These are phyloP conservation scores for Cephalophus harveyi DNA, from an alignment of 2,113 vertebrate genomes.

Conservation along the genomic window DNA sequence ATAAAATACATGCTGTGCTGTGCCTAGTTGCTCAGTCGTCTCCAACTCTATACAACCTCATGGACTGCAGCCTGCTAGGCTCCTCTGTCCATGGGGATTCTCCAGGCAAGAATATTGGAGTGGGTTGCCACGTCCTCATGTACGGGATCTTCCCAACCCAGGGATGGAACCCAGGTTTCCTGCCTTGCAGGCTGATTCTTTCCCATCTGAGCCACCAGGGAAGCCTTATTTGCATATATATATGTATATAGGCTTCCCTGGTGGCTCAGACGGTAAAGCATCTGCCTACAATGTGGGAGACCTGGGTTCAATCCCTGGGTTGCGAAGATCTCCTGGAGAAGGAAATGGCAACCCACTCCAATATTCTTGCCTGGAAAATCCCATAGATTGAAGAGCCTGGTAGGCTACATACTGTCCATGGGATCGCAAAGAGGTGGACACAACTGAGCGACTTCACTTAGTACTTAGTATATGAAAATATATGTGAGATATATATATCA, in stretches of 20 bases:
- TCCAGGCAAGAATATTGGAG: neutral
- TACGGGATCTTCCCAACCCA: neutral
- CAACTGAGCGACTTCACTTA: too few relatives aligned
- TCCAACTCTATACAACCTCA: neutral
- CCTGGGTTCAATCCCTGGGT: too few relatives aligned
- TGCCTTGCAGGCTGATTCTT: neutral
- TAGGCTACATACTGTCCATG: too few relatives aligned
- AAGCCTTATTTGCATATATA: neutral
- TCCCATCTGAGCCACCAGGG: neutral
- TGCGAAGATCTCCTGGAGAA: too few relatives aligned
- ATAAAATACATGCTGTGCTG: neutral
- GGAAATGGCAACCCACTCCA: too few relatives aligned
- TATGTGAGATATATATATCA: neutral
- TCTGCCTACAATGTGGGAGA: too few relatives aligned
- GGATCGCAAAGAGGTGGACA: too few relatives aligned
- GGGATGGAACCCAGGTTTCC: neutral
- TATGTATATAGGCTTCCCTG: neutral
- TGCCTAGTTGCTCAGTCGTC: neutral
- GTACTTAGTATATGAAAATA: neutral
- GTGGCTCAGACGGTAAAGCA: too few relatives aligned
- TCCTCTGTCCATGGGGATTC: neutral
- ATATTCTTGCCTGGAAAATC: too few relatives aligned
- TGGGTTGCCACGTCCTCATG: neutral
- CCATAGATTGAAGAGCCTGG: too few relatives aligned
- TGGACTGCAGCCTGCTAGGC: neutral